Conservation (phyloP, 2,113 vertebrate species). For the Spheniscus mendiculus region DNA sequence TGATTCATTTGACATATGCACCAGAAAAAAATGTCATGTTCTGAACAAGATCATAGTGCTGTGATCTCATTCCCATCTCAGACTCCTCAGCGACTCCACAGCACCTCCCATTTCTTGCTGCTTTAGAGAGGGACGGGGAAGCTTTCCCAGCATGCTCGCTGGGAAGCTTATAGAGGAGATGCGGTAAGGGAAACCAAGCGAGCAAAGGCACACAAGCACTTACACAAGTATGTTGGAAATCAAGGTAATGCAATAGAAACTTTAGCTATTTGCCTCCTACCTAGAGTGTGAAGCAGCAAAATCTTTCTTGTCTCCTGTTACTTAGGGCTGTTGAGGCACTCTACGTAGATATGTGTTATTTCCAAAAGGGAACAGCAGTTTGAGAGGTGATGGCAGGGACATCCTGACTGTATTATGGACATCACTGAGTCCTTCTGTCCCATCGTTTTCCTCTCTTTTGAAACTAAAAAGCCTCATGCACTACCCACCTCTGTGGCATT, state of each 20-base stretch:
- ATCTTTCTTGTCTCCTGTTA: not conserved
- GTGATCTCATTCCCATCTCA: conserved; percentile 50
- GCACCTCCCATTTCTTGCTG: conserved; percentile 11
- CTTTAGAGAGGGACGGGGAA: not conserved
- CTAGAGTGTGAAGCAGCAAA: not conserved
- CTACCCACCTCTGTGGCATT: not conserved
- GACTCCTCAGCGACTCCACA: not conserved
- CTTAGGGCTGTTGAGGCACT: not conserved
- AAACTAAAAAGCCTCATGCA: not conserved
- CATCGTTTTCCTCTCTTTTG: not conserved
- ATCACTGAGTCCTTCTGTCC: not conserved
- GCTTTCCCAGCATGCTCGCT: conserved; percentile 35
- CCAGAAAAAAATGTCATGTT: conserved; percentile 32
- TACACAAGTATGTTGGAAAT: not conserved
- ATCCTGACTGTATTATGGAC: not conserved
- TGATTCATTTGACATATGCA: conserved; percentile 39
- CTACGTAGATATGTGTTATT: not conserved
- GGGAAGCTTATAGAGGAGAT: conserved; percentile 11
- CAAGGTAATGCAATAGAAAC: not conserved
- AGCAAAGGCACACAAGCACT: not conserved
- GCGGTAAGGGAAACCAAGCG: not conserved
- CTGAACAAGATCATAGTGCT: conserved; percentile 17
- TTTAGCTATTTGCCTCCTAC: not conserved
- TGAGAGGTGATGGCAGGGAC: not conserved
- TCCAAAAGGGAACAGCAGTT: not conserved